phyloP scores from a whole-genome alignment of 1,140 invertebrate genomes.

The Plodia interpunctella region DNA sequence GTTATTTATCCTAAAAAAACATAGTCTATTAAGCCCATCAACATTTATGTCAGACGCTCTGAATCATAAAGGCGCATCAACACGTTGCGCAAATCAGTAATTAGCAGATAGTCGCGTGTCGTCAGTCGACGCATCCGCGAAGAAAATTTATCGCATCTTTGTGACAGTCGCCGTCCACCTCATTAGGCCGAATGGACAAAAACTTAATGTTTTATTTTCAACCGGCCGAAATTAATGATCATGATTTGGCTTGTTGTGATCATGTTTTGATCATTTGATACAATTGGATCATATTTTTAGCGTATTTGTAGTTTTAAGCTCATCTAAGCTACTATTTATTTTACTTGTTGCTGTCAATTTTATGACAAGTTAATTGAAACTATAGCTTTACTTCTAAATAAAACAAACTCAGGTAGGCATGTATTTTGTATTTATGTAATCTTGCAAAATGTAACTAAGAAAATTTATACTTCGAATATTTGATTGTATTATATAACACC shows the following conservation, averaged over 20 bases:
- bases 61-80: constrained; percentile 7
- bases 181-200: constrained; percentile 35
- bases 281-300: not conserved
- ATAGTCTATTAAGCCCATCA: not conserved
- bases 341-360: too few species aligned
- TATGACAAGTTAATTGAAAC: too few species aligned
- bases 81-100: constrained; percentile 27
- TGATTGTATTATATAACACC: not conserved
- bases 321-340: too few species aligned
- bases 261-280: not conserved
- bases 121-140: constrained; percentile 36
- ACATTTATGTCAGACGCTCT: not conserved
- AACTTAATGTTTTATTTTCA: constrained; percentile 21
- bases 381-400: too few species aligned
- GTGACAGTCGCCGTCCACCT: constrained; percentile 33
- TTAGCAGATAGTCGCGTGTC: constrained; percentile 44
- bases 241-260: constrained; percentile 2
- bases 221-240: not conserved
- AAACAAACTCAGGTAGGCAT: too few species aligned
- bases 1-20: too few species aligned
- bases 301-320: too few species aligned
- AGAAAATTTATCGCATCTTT: constrained; percentile 43
- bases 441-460: too few species aligned
- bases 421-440: too few species aligned
- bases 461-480: not conserved